Base-by-base conservation (phyloP, 2,113 vertebrate genomes). In the Apaloderma vittatum region DNA sequence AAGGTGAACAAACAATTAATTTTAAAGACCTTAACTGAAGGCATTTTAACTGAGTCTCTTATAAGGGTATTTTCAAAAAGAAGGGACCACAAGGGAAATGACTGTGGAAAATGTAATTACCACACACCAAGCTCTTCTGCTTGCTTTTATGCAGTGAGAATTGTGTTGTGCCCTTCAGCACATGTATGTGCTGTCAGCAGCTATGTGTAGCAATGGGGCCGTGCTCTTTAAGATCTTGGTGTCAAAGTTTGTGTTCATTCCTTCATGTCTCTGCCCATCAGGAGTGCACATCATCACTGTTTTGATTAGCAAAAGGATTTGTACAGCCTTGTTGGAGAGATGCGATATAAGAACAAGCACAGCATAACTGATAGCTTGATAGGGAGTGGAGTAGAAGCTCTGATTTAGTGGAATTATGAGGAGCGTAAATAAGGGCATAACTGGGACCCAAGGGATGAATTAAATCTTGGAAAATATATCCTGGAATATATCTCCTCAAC, bases 151-250 rank as follows among this genome's bases (percentile, higher is more conserved):
- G 48, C 17, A 27, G 30, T 17, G 55, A 62, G 40, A 55, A 62
- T 2, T 70, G 32, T 43, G 23, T 32, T 26, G 5, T 34, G 66
- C 45, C 66, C 78, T 76, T 65, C 66, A 67, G 78, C 58, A 27
- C 21, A 24, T 2, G 3, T 1, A 29, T 0, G 1, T 13, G 4
- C n/a, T 61, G 26, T 57, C 36, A 46, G 58, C 49, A 58, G 45
- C 62, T 45, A 2, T 9, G 11, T 23, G 29, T 21, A 76, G 72
- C 36, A 62, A 32, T 5, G 36, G n/a, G 45, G 36, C 23, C 49
- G 15, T 36, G 37, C 2, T 3, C 5, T 45, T 4, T 49, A n/a
- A 70, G 29, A 27, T 36, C 74, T 66, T 58, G 15, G 30, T 70
- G 62, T 66, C 62, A 88, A 58, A 58, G 59, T 20, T 55, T 58